Percentiles rank a stretch among this genome's conserved stretches.
Conservation (phyloP, 2,113 vertebrate species). For the Pygoscelis adeliae region DNA sequence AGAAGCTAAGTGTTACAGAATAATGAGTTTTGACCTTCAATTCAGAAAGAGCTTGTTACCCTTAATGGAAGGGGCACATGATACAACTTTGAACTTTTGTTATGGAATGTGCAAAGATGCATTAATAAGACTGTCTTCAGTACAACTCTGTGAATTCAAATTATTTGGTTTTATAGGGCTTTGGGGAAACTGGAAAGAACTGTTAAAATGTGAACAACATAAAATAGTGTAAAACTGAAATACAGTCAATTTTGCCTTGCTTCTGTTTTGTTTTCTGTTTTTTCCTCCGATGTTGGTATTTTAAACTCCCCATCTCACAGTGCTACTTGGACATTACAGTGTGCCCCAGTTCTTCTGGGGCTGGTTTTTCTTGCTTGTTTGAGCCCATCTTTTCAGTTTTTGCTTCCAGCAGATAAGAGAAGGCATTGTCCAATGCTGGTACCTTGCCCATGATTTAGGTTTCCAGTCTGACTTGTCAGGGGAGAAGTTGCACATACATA, state of each 20-base stretch:
- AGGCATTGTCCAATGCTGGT: background rate
- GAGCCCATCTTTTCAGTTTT: background rate
- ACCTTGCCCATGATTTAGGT: background rate
- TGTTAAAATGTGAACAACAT: background rate
- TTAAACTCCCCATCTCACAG: background rate
- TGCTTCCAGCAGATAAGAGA: background rate
- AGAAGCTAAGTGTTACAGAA: background rate
- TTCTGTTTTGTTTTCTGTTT: background rate
- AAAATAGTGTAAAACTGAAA: background rate
- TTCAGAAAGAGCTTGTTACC: background rate
- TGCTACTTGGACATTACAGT: background rate
- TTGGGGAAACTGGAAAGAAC: background rate
- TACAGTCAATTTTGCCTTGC: background rate
- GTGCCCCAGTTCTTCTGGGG: background rate
- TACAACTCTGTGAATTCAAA: background rate
- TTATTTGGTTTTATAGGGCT: background rate
- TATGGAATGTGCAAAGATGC: background rate
- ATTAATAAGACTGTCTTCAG: background rate
- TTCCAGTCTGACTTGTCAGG: background rate
- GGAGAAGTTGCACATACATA: background rate
- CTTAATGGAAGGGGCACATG: background rate
- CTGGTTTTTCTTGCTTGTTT: background rate
- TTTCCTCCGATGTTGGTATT: background rate
- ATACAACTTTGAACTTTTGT: background rate
- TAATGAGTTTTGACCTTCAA: background rate